Conservation (phyloP, 2,888 invertebrate genomes). For the Drosophila macrospina region DNA sequence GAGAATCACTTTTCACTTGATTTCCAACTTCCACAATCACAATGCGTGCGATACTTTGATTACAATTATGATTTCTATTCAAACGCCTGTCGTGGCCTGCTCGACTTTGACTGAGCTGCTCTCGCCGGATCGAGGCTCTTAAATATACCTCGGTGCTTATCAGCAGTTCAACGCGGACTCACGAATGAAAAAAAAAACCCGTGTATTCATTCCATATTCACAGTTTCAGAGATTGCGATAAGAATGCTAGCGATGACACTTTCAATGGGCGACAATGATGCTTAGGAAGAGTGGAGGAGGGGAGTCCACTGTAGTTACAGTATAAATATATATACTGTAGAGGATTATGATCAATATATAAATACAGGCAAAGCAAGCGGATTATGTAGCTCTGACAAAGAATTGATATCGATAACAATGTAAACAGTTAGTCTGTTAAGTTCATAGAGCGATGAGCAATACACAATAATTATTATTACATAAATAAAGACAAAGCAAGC, state of each 20-base stretch:
- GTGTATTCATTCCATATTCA: background rate
- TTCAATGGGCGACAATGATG: conserved; percentile 1
- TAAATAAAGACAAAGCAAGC: no score
- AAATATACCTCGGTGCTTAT: conserved; percentile 35
- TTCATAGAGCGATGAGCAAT: no score
- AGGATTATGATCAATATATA: conserved; percentile 1
- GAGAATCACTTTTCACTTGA: conserved; percentile 1
- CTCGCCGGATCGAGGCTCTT: conserved; percentile 10
- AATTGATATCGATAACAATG: no score
- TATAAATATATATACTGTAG: no score
- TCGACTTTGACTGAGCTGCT: conserved; percentile 31
- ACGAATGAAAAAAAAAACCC: conserved; percentile 1
- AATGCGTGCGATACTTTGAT: background rate
- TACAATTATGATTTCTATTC: conserved; percentile 1
- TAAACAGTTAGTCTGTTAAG: no score
- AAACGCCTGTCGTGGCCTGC: conserved; percentile 16
- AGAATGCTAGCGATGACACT: conserved; percentile 28
- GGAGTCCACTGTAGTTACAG: background rate
- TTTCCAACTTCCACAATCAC: background rate
- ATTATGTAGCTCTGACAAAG: no score
- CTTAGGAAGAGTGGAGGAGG: background rate
- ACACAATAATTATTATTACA: no score
- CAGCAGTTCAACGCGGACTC: conserved; percentile 9
- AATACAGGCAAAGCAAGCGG: no score
- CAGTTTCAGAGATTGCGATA: conserved; percentile 19